A percentile compares a stretch with the other conserved stretches of the same genome.
Conservation (phyloP, 2,113 vertebrate genomes). For the Hoplias malabaricus region DNA sequence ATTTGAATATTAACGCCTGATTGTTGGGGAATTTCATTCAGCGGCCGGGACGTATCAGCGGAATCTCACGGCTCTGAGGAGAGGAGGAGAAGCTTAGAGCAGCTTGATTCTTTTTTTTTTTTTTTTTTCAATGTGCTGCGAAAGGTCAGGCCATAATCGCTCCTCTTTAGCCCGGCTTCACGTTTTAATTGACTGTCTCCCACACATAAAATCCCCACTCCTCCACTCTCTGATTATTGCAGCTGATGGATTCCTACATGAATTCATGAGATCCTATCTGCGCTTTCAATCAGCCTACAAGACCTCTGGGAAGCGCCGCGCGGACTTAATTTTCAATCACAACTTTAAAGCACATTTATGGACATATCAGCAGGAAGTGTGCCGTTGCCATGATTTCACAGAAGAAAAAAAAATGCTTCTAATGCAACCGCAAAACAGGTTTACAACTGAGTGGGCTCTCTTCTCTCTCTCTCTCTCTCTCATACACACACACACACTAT, state of each 20-base stretch:
- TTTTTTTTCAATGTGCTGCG: conserved; percentile 62
- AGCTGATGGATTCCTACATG: conserved; percentile 65
- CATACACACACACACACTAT: not conserved
- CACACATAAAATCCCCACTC: conserved; percentile 46
- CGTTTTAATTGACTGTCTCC: conserved; percentile 77
- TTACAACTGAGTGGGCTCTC: conserved; percentile 5
- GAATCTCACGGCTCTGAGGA: conserved; percentile 7
- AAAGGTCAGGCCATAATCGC: conserved; percentile 78
- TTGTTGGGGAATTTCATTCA: conserved; percentile 39
- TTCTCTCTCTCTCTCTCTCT: not conserved
- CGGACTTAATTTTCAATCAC: conserved; percentile 36
- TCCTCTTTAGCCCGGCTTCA: conserved; percentile 72
- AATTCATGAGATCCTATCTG: conserved; percentile 74
- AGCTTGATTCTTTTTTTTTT: not conserved
- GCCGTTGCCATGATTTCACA: not conserved
- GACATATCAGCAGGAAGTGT: conserved; percentile 7
- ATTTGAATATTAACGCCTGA: conserved; percentile 32
- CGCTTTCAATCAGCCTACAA: conserved; percentile 68
- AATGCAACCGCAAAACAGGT: conserved; percentile 20
- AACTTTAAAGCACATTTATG: conserved; percentile 38
- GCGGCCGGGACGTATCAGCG: conserved; percentile 29
- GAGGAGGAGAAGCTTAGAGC: conserved; percentile 8
- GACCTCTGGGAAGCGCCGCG: conserved; percentile 64
- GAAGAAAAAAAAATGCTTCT: not conserved
- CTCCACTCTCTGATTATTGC: conserved; percentile 62